Evolutionary conservation across 2,888 invertebrate genomes (phyloP).

Genomic region (Amblyjoppa proteus): DNA sequence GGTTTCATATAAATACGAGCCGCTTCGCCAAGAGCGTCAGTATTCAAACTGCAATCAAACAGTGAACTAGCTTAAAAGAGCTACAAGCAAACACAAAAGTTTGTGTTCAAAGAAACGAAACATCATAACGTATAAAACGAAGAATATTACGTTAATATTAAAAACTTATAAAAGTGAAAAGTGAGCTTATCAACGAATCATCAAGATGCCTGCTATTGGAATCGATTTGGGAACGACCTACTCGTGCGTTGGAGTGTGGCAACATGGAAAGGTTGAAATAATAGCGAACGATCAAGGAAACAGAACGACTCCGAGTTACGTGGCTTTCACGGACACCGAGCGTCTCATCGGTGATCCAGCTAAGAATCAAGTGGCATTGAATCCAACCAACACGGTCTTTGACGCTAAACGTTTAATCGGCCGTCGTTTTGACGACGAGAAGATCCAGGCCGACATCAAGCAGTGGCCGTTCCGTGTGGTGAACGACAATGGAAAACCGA

Average conservation of each 20-base stretch:
- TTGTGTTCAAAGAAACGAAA: neutral
- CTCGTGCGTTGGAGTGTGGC: constrained; percentile 95
- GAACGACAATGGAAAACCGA: too few species aligned
- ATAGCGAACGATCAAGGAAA: constrained; percentile 96
- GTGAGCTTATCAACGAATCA: constrained; percentile 50
- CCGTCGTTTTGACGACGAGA: constrained; percentile 91
- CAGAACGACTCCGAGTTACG: constrained; percentile 86
- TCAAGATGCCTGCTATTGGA: constrained; percentile 87
- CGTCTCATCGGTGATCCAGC: constrained; percentile 95
- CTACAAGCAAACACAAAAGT: neutral
- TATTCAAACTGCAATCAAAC: neutral
- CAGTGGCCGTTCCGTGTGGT: too few species aligned
- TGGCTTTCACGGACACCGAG: constrained; percentile 93
- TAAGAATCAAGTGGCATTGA: constrained; percentile 94
- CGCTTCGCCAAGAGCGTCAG: neutral
- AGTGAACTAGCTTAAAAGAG: neutral
- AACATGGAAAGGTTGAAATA: constrained; percentile 92
- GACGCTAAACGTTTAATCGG: constrained; percentile 87
- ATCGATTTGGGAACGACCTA: constrained; percentile 96
- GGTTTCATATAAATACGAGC: constrained; percentile 56
- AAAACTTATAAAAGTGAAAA: too few species aligned
- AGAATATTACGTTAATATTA: neutral
- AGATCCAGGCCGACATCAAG: constrained; percentile 87
- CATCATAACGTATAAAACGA: constrained; percentile 18
- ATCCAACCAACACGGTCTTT: constrained; percentile 94